Conservation (phyloP, 2,113 vertebrate genomes). For the Bos indicus region DNA sequence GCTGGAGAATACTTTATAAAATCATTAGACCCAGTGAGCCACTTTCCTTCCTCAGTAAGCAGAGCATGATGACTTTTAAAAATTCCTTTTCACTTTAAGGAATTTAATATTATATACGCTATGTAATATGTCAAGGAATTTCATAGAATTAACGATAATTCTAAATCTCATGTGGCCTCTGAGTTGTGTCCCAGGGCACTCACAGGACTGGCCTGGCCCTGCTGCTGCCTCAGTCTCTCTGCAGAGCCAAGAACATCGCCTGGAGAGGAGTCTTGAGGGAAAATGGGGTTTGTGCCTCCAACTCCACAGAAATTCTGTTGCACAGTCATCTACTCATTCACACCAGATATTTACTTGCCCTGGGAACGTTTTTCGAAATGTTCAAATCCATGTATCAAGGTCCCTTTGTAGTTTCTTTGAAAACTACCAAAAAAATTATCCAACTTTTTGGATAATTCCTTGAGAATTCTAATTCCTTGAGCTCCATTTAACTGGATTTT, state of each 20-base stretch:
- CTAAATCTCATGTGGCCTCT: background rate
- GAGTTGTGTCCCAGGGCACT: background rate
- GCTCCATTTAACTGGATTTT: background rate
- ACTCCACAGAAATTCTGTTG: background rate
- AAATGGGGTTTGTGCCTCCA: background rate
- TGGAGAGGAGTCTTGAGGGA: background rate
- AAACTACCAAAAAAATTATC: background rate
- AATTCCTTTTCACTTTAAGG: background rate
- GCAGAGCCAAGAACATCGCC: background rate
- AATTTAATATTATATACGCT: background rate
- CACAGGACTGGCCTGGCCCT: background rate
- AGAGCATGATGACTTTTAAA: background rate
- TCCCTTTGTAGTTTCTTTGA: background rate
- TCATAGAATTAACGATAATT: background rate
- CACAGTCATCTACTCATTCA: background rate
- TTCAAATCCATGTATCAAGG: background rate
- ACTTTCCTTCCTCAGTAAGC: background rate
- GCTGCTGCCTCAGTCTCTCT: background rate
- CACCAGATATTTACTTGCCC: background rate
- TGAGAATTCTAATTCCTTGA: background rate
- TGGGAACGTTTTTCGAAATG: background rate
- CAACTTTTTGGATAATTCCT: background rate
- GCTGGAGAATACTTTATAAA: background rate
- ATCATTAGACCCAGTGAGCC: background rate
- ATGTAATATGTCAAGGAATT: background rate